These are phyloP conservation scores for Drosophila antonietae DNA, from an alignment of 2,888 invertebrate genomes.

Conservation along the genomic window DNA sequence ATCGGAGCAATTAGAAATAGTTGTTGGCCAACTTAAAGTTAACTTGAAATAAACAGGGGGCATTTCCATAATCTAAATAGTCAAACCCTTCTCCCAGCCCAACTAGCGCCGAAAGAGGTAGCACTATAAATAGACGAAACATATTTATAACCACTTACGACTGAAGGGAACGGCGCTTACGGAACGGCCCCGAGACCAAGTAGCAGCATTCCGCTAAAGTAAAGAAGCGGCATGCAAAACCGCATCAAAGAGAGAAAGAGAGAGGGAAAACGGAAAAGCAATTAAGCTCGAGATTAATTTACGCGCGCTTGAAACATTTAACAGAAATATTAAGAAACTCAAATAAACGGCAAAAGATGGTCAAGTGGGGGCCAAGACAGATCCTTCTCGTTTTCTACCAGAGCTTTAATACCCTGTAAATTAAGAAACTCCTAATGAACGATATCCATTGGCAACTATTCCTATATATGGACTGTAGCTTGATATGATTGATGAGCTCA, in stretches of 20 bases:
- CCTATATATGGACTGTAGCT: background rate
- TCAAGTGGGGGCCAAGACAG: slow-evolving; percentile 11
- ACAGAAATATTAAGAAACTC: slow-evolving; percentile 75
- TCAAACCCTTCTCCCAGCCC: slow-evolving; percentile 26
- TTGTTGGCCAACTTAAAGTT: slow-evolving; percentile 2
- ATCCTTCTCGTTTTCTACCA: background rate
- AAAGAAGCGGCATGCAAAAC: slow-evolving; percentile 27
- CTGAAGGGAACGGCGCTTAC: slow-evolving; percentile 49
- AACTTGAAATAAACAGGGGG: slow-evolving; percentile 25
- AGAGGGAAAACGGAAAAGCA: slow-evolving; percentile 64
- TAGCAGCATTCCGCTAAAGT: slow-evolving; percentile 34
- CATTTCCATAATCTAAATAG: slow-evolving; percentile 45
- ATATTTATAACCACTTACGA: slow-evolving; percentile 59
- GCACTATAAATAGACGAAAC: slow-evolving; percentile 64
- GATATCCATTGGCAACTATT: background rate
- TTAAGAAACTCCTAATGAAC: background rate
- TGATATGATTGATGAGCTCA: background rate
- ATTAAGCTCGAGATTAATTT: slow-evolving; percentile 81
- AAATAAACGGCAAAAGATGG: slow-evolving; percentile 57
- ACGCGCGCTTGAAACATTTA: slow-evolving; percentile 75
- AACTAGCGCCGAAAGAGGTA: slow-evolving; percentile 21
- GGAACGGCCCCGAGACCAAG: slow-evolving; percentile 40
- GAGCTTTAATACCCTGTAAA: background rate
- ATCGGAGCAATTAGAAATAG: background rate
- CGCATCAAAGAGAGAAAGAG: background rate